Conservation (phyloP, 2,113 vertebrate species). For the Papio anubis region DNA sequence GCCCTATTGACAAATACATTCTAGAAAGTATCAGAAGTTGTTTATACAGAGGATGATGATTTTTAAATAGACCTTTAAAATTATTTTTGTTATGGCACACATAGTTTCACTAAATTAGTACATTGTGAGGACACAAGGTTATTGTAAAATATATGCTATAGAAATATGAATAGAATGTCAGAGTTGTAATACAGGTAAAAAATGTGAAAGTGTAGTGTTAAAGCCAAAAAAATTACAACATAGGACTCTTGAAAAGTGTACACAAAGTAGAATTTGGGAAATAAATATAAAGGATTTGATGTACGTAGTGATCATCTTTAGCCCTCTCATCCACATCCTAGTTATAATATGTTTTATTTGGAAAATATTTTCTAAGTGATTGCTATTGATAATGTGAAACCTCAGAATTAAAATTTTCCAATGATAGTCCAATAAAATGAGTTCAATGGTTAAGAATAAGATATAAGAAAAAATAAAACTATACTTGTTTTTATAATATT, state of each 20-base stretch:
- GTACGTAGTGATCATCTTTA: background rate
- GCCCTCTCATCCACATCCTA: background rate
- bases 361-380: background rate
- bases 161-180: conserved; percentile 80
- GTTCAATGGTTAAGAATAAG: conserved; percentile 2
- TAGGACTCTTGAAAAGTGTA: conserved; percentile 14
- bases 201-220: conserved; percentile 64
- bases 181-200: conserved; percentile 79
- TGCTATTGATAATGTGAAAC: background rate
- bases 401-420: conserved; percentile 11
- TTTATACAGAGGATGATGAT: conserved; percentile 23
- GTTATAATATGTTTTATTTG: background rate
- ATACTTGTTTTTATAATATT: conserved; percentile 7
- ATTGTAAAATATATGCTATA: conserved; percentile 76
- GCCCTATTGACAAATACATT: conserved; percentile 68
- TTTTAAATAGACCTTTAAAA: conserved; percentile 26
- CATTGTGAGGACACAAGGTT: conserved; percentile 51
- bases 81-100: background rate
- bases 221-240: conserved; percentile 59
- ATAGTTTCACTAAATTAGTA: conserved; percentile 22
- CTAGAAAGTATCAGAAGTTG: conserved; percentile 59
- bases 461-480: conserved; percentile 27
- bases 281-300: conserved; percentile 37
- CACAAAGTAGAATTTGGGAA: background rate
- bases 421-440: background rate